These are phyloP conservation scores for Gnathonemus longibarbis DNA, from an alignment of 2,113 vertebrate species.

Conservation along the genomic window DNA sequence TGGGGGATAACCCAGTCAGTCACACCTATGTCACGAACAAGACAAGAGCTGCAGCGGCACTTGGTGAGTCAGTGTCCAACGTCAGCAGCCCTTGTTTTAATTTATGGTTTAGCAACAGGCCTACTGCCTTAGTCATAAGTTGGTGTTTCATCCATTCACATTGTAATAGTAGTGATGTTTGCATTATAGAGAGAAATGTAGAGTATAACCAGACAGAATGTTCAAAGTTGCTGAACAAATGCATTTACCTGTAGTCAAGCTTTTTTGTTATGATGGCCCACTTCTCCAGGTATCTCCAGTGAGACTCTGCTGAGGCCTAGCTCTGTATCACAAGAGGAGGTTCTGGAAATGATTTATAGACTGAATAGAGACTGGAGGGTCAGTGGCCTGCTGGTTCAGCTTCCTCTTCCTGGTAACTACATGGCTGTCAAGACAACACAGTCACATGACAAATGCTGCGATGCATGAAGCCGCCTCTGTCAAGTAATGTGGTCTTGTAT, in stretches of 20 bases:
- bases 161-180: not conserved
- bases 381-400: constrained; percentile 81
- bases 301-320: constrained; percentile 74
- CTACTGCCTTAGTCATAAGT: not conserved
- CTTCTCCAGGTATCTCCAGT: constrained; percentile 62
- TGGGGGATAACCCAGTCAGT: constrained; percentile 81
- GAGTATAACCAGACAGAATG: not conserved
- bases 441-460: not conserved
- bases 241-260: not conserved
- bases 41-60: constrained; percentile 71
- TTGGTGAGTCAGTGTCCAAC: constrained; percentile 63
- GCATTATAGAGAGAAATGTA: not conserved
- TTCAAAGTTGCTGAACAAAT: not conserved
- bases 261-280: not conserved
- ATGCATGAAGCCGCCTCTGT: not conserved
- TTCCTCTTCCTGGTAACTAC: constrained; percentile 73
- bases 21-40: constrained; percentile 83
- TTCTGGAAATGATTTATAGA: constrained; percentile 71
- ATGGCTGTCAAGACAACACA: not conserved
- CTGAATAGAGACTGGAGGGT: constrained; percentile 78
- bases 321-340: constrained; percentile 77
- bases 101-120: not conserved
- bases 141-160: not conserved
- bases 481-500: not conserved
- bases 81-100: not conserved